Percentiles rank a stretch among this genome's conserved stretches.
Conservation (phyloP, 2,113 vertebrate species). For the Vombatus ursinus region DNA sequence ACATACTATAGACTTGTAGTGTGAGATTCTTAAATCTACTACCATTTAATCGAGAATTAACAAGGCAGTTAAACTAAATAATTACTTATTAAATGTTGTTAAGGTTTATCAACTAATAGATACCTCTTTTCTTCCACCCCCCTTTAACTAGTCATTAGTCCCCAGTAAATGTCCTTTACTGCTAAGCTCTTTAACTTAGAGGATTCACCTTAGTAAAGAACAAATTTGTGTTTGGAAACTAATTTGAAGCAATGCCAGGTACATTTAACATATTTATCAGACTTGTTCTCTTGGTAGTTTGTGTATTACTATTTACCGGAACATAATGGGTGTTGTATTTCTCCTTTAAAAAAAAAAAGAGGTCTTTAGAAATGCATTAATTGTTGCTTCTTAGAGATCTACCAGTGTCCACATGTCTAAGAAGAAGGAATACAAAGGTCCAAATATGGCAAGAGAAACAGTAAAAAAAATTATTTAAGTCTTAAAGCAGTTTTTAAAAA, state of each 20-base stretch:
- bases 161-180: conserved; percentile 32
- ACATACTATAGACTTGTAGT: conserved; percentile 11
- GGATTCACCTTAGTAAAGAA: conserved; percentile 2
- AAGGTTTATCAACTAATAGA: conserved; percentile 8
- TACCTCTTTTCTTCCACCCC: neutral
- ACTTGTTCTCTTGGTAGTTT: conserved; percentile 6
- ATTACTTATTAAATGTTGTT: conserved; percentile 22
- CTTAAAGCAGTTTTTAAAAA: conserved; percentile 59
- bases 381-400: conserved; percentile 55
- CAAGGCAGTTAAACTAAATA: conserved; percentile 28
- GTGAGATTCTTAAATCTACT: conserved; percentile 18
- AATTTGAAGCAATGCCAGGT: neutral
- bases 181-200: conserved; percentile 33
- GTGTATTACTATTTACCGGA: neutral
- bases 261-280: neutral
- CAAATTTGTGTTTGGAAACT: conserved; percentile 33
- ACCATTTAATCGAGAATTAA: neutral
- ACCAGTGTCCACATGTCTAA: conserved; percentile 30
- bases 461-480: conserved; percentile 41
- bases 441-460: conserved; percentile 36
- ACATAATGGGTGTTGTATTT: neutral
- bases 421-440: conserved; percentile 58
- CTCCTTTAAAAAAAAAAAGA: conserved; percentile 4
- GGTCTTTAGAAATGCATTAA: conserved; percentile 45
- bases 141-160: conserved; percentile 51